phyloP scores from a whole-genome alignment of 2,888 invertebrate species.

The Andricus quercusramuli region DNA sequence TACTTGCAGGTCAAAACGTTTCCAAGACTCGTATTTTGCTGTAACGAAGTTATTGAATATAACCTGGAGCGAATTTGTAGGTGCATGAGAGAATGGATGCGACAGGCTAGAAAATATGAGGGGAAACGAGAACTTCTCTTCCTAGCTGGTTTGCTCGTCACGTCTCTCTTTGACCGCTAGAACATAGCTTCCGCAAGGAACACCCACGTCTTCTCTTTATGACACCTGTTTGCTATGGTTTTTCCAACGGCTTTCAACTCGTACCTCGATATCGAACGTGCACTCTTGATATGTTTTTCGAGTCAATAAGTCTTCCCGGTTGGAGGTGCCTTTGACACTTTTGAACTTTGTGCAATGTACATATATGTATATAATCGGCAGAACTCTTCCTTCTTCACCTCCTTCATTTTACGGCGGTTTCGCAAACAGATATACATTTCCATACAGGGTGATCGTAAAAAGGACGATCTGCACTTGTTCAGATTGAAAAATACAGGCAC shows the following conservation, averaged over 20 bases:
- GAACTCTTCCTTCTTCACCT: constrained; percentile 42
- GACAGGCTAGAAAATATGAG: background rate
- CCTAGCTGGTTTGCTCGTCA: constrained; percentile 10
- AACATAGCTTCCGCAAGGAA: constrained; percentile 3
- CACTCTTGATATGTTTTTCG: constrained; percentile 1
- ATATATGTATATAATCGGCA: constrained; percentile 36
- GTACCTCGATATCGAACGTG: background rate
- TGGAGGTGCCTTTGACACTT: constrained; percentile 48
- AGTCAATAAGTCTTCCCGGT: background rate
- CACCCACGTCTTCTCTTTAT: constrained; percentile 69
- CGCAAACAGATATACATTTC: constrained; percentile 5
- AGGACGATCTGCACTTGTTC: constrained; percentile 47
- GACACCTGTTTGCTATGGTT: constrained; percentile 70
- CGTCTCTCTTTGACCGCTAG: constrained; percentile 29
- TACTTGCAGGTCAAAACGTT: background rate
- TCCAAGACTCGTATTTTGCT: background rate
- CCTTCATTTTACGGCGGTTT: constrained; percentile 38
- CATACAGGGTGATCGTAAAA: constrained; percentile 44
- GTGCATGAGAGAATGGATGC: background rate
- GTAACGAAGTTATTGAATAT: background rate
- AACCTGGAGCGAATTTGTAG: background rate
- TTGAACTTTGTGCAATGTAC: constrained; percentile 41
- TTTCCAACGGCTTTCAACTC: constrained; percentile 9
- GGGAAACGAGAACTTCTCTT: background rate
- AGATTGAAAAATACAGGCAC: constrained; percentile 48